These are phyloP conservation scores for Furnarius figulus DNA, from an alignment of 2,113 vertebrate species.

Conservation along the genomic window DNA sequence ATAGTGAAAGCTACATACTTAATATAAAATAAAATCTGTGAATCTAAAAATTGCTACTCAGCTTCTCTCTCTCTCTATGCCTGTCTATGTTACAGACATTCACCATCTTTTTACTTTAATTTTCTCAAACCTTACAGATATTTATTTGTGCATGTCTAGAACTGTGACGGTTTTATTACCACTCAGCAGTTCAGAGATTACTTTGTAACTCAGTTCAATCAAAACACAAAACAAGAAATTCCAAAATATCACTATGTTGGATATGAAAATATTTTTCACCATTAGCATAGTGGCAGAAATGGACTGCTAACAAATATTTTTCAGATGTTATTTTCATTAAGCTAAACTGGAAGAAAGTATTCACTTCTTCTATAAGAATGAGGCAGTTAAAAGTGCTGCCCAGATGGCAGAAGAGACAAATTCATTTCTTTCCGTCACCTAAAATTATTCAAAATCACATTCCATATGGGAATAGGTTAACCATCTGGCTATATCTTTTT, in stretches of 20 bases:
- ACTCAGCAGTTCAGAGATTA: background rate
- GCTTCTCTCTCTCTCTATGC: background rate
- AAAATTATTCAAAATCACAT: background rate
- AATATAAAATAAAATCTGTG: background rate
- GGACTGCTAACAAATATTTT: background rate
- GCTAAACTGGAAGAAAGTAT: background rate
- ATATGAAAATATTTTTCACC: background rate
- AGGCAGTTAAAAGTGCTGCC: background rate
- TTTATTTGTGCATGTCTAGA: background rate
- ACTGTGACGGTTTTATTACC: background rate
- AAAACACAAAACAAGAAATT: background rate
- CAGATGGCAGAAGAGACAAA: background rate
- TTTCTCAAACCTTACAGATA: background rate
- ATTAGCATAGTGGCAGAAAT: background rate
- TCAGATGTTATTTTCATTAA: background rate
- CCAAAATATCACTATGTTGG: background rate
- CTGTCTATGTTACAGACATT: background rate
- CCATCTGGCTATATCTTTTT: background rate
- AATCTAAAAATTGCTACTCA: background rate
- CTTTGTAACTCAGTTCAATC: background rate
- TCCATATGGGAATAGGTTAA: background rate
- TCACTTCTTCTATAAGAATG: background rate
- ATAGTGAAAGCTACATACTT: background rate
- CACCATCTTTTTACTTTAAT: background rate
- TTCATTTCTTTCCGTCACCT: background rate